These are phyloP conservation scores for Acronicta leporina DNA, from an alignment of 2,888 invertebrate genomes.

Conservation along the genomic window DNA sequence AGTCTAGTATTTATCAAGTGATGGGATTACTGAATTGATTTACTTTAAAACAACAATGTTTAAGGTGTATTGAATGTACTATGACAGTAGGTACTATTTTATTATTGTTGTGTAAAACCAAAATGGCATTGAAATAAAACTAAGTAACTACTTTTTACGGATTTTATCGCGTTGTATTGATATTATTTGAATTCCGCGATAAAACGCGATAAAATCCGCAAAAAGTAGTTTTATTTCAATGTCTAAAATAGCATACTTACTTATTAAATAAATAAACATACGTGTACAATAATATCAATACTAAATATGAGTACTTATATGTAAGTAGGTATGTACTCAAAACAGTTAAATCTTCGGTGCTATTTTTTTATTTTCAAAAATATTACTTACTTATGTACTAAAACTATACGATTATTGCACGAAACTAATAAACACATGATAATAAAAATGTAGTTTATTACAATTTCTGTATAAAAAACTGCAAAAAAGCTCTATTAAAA, in stretches of 20 bases:
- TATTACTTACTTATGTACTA: slow-evolving; percentile 51
- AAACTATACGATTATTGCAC: slow-evolving; percentile 64
- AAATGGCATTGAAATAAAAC: no score
- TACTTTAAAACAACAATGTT: no score
- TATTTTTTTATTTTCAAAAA: slow-evolving; percentile 36
- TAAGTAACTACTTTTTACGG: no score
- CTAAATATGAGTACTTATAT: slow-evolving; percentile 18
- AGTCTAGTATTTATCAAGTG: no score
- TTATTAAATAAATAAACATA: slow-evolving; percentile 29
- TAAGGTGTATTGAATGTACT: no score
- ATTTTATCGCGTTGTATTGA: no score
- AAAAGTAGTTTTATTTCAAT: no score
- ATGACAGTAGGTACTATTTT: no score
- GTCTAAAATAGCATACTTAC: slow-evolving; percentile 34
- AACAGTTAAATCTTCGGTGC: slow-evolving; percentile 15
- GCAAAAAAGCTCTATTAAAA: slow-evolving; percentile 34
- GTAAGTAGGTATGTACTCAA: slow-evolving; percentile 14
- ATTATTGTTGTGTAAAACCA: no score
- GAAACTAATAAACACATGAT: slow-evolving; percentile 55
- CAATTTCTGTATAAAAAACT: slow-evolving; percentile 50
- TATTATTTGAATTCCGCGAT: no score
- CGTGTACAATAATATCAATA: slow-evolving; percentile 7
- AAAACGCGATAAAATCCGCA: no score
- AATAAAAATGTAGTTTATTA: slow-evolving; percentile 43
- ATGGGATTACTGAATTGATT: no score